Conservation (phyloP, 2,888 invertebrate species). For the Polymixis lichenea region DNA sequence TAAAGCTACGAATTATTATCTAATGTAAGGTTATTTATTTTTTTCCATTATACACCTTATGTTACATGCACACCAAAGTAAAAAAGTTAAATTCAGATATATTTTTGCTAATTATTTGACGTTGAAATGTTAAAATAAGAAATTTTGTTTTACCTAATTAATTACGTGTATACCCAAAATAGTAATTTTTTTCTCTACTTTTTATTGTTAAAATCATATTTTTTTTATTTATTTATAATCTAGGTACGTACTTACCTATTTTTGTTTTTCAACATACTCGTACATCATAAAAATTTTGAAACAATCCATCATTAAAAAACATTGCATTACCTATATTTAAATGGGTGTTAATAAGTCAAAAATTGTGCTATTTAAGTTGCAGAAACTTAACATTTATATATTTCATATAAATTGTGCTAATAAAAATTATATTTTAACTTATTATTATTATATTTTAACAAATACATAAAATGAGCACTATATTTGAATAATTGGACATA, state of each 20-base stretch:
- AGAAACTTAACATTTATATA: conserved; percentile 5
- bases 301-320: not conserved
- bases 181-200: not conserved
- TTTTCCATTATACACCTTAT: not conserved
- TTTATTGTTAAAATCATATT: not conserved
- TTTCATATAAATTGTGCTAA: not conserved
- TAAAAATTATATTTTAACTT: not conserved
- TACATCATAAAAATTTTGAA: too few relatives aligned
- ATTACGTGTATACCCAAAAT: not conserved
- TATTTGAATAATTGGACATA: conserved; percentile 7
- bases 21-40: not conserved
- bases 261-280: too few relatives aligned
- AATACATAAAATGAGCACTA: conserved; percentile 12
- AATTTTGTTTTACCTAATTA: too few relatives aligned
- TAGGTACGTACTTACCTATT: too few relatives aligned
- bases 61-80: not conserved
- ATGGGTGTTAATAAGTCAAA: not conserved
- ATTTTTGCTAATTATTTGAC: not conserved
- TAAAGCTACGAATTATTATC: not conserved
- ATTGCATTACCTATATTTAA: not conserved
- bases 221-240: not conserved
- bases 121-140: too few relatives aligned
- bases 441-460: not conserved
- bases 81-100: not conserved
- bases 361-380: conserved; percentile 22